Percentiles rank a stretch among this genome's conserved stretches.
These are phyloP conservation scores for Heliconius cydno DNA, from an alignment of 2,888 invertebrate species.

Conservation along the genomic window DNA sequence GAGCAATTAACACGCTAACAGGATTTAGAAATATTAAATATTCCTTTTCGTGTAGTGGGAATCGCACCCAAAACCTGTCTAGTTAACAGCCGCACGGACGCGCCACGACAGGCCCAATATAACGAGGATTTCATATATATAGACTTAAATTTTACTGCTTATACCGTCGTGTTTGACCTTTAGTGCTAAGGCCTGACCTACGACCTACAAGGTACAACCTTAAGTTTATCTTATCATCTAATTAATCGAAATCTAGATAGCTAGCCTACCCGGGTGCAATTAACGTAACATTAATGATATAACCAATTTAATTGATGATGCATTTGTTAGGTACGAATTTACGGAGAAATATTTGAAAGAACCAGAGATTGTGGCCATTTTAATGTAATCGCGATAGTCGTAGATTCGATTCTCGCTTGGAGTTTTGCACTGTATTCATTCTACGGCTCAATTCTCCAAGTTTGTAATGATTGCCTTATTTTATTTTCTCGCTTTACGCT, in stretches of 20 bases:
- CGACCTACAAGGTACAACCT: neutral
- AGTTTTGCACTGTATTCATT: neutral
- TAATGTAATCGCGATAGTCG: neutral
- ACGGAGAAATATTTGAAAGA: too few species aligned
- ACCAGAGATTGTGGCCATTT: too few species aligned
- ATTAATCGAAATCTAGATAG: neutral
- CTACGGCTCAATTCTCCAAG: too few species aligned
- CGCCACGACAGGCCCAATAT: neutral
- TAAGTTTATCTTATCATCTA: neutral
- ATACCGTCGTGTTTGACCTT: neutral
- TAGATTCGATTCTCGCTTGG: neutral
- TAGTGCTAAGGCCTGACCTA: neutral
- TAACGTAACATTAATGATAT: neutral
- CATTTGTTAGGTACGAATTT: too few species aligned
- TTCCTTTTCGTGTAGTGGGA: neutral
- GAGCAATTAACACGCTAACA: too few species aligned
- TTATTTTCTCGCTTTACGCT: too few species aligned
- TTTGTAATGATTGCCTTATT: too few species aligned
- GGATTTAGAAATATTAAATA: too few species aligned
- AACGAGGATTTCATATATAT: neutral
- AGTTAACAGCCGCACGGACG: neutral
- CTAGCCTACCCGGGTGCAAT: neutral
- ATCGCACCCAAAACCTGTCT: neutral
- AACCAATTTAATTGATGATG: neutral
- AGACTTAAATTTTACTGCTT: neutral